phyloP scores from a whole-genome alignment of 2,797 vertebrate genomes.

The Saxicola maurus region DNA sequence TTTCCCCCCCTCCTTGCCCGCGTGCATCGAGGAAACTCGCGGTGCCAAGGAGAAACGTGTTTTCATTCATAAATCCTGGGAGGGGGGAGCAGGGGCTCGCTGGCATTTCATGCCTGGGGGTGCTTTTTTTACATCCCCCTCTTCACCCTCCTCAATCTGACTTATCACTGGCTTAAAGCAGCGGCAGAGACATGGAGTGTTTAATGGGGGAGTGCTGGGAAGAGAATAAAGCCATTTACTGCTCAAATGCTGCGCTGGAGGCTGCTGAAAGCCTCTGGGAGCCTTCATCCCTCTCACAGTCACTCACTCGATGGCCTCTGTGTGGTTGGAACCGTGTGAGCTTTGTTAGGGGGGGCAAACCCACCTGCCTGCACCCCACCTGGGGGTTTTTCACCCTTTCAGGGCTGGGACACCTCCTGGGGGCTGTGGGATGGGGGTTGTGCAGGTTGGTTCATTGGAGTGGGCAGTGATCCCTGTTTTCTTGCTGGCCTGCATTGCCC shows the following conservation, averaged over 20 bases:
- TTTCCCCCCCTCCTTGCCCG: conserved; percentile 64
- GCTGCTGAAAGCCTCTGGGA: neutral
- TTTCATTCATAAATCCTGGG: conserved; percentile 69
- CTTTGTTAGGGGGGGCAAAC: neutral
- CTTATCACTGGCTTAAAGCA: conserved; percentile 33
- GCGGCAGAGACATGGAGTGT: neutral
- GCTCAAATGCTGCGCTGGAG: neutral
- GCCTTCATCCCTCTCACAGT: neutral
- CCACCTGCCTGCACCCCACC: neutral
- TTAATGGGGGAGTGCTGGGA: conserved; percentile 28
- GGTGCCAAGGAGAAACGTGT: conserved; percentile 74
- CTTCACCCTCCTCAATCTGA: neutral
- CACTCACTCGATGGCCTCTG: neutral
- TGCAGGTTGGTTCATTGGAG: neutral
- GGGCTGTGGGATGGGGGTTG: neutral
- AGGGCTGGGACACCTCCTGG: neutral
- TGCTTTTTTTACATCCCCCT: neutral
- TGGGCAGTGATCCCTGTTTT: accelerated
- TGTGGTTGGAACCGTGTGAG: neutral
- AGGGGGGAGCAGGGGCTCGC: neutral
- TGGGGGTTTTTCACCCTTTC: neutral
- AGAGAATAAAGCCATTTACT: conserved; percentile 32
- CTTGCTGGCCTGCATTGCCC: neutral
- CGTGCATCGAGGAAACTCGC: conserved; percentile 74
- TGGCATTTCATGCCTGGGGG: conserved; percentile 12